phyloP scores from a whole-genome alignment of 2,113 vertebrate species.

The Maylandia zebra region DNA sequence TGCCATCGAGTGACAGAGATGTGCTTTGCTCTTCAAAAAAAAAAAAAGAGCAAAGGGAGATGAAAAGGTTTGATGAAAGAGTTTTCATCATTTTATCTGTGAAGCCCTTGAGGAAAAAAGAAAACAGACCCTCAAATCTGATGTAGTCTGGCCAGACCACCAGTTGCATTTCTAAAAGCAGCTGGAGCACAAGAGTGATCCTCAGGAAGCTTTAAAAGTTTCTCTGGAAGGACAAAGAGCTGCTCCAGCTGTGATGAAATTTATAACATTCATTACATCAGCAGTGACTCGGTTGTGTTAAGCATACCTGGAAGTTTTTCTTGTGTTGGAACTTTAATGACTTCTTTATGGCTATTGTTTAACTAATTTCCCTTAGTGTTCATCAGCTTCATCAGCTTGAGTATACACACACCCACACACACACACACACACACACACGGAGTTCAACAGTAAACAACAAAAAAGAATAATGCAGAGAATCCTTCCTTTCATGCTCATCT shows the following conservation, averaged over 20 bases:
- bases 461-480: background rate
- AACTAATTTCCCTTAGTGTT: background rate
- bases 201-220: background rate
- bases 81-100: background rate
- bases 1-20: background rate
- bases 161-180: background rate
- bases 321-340: background rate
- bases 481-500: background rate
- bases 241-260: background rate
- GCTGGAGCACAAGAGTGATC: background rate
- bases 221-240: background rate
- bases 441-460: background rate
- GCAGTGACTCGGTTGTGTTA: background rate
- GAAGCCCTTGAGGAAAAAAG: background rate
- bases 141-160: background rate
- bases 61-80: background rate
- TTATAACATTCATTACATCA: background rate
- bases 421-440: rapidly evolving
- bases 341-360: background rate
- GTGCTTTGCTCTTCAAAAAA: background rate
- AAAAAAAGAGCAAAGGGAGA: background rate
- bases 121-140: background rate
- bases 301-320: background rate
- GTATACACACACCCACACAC: background rate
- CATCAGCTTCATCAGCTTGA: background rate